A percentile compares a stretch with the other conserved stretches of the same genome.
Conservation (phyloP, 2,888 invertebrate species). For the Epirrhoe tristata region DNA sequence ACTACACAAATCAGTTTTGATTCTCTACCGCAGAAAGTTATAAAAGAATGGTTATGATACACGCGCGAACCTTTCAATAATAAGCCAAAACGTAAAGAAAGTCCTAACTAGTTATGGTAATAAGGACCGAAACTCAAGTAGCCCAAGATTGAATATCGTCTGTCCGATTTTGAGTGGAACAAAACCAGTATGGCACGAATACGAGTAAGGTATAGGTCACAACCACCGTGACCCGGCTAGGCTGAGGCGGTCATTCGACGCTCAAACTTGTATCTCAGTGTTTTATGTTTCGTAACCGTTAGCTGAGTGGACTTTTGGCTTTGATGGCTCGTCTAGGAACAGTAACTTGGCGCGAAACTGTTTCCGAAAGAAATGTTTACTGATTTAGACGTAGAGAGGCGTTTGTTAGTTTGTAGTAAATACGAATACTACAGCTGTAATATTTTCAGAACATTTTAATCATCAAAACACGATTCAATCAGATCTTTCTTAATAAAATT, state of each 20-base stretch:
- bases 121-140: conserved; percentile 48
- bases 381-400: neutral
- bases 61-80: conserved; percentile 51
- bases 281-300: conserved; percentile 64
- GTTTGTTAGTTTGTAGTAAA: neutral
- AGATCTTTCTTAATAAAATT: neutral
- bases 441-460: neutral
- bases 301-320: conserved; percentile 36
- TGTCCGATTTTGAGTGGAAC: conserved; percentile 46
- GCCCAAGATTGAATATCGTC: conserved; percentile 57
- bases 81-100: conserved; percentile 61
- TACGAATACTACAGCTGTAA: neutral
- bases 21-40: conserved; percentile 8
- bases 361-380: neutral
- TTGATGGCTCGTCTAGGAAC: conserved; percentile 29
- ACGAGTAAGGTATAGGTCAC: conserved; percentile 73
- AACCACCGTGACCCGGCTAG: conserved; percentile 70
- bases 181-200: conserved; percentile 79
- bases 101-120: conserved; percentile 53
- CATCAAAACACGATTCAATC: neutral
- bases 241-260: conserved; percentile 60
- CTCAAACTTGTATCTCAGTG: conserved; percentile 57
- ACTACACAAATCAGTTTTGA: neutral
- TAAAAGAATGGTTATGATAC: conserved; percentile 46
- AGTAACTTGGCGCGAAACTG: conserved; percentile 7